Base-by-base conservation (phyloP, 2,113 vertebrate genomes). In the Calcarius ornatus region DNA sequence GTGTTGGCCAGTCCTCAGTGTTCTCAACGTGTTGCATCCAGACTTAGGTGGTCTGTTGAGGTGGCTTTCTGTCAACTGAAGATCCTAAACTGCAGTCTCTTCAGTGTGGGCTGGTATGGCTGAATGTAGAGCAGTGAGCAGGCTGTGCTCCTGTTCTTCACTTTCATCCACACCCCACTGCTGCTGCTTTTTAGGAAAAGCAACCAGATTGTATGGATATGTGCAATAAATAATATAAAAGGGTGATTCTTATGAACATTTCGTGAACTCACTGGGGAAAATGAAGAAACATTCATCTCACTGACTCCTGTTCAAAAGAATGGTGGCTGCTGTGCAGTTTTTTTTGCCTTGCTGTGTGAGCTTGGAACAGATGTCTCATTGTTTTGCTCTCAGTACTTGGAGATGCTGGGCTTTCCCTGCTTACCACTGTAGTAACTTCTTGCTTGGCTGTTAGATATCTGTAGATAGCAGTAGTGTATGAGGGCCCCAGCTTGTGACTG, bases 361-460 rank as follows among this genome's bases (percentile, higher is more conserved):
- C 11, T 80, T 72, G 50, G 38, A 87, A 87, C 75, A 95, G 81
- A 66, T 53, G 61, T 90, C 66, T 89, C 53, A 45, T 84, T 94
- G 73, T 94, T 92, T n/a, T 69, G 17, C 40, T 77, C 33, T 81
- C 6, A 1, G 12, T 84, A 15, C 51, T 81, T 87, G 77, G 81
- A 45, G 76, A 70, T 88, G 51, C 60, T 86, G 68, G 64, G 13
- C 64, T 90, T 81, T 37, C 38, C 10, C 33, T 66, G 68, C 9
- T 16, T 50, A 20, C 17, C 23, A 4, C 40, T 0, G 0, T 54
- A 81, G 28, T 50, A 33, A 28, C 17, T 71, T 47, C 51, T 77
- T 90, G 25, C 45, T 61, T 73, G 53, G 15, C 47, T 86, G 19
- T 86, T 48, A 48, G 13, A 11, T 61, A 56, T 38, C n/a, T 85